Percentiles rank a stretch among this genome's conserved stretches.
Evolutionary conservation across 2,797 vertebrate genomes (phyloP).

Genomic region (Characodon lateralis): DNA sequence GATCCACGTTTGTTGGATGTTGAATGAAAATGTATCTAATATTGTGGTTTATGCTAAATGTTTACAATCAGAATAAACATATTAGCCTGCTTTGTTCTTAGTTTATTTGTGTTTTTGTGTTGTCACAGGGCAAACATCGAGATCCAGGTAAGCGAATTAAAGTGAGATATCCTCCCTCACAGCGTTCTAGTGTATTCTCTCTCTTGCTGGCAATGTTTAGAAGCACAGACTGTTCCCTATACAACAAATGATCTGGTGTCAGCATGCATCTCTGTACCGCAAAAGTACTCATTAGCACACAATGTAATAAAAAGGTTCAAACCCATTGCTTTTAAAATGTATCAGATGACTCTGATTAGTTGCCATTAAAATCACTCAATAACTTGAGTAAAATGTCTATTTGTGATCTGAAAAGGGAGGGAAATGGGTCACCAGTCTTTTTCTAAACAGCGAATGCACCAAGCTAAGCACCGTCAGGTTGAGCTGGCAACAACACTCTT

Average conservation of each 20-base stretch:
- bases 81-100: background rate
- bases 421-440: background rate
- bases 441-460: background rate
- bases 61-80: background rate
- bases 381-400: background rate
- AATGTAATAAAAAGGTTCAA: background rate
- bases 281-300: background rate
- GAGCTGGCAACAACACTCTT: background rate
- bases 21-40: background rate
- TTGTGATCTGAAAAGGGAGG: background rate
- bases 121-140: slow-evolving; percentile 70
- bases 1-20: slow-evolving; percentile 3
- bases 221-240: background rate
- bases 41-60: background rate
- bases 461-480: background rate
- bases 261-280: background rate
- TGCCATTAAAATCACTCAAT: background rate
- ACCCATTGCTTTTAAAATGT: background rate
- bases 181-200: background rate
- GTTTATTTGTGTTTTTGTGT: slow-evolving; percentile 28
- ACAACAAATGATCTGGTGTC: slow-evolving; percentile 5
- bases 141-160: slow-evolving; percentile 75
- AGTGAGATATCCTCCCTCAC: background rate
- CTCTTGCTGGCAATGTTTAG: background rate
- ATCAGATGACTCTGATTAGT: background rate